Evolutionary conservation across 1,140 invertebrate genomes (phyloP), one percentile per base, ranked within the genome.

Genomic region (Lepidotrigona ventralis): DNA sequence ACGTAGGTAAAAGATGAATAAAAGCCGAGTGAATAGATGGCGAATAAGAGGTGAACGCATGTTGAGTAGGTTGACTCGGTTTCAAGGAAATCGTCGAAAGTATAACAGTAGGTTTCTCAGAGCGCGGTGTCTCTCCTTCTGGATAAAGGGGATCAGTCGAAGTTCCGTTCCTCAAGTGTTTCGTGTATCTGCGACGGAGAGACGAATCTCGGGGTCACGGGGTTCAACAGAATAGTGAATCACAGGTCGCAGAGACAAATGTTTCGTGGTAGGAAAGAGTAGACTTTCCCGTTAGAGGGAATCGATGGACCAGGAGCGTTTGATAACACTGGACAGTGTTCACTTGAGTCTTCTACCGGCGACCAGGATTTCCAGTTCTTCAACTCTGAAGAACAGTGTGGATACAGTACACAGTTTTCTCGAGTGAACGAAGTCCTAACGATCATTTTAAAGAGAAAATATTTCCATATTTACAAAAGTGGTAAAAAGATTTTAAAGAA

Each of bases 81-180:
- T 79, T 75, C 33, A 46, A 72, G 72, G 76, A 77, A 79, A 21
- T 64, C 68, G 84, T 83, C 69, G 80, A 88, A 88, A 88, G 87
- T 88, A 80, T 88, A 88, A 88, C 87, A 88, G 73, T 64, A 73
- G 84, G 79, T 85, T 88, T 83, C 71, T 69, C 74, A 70, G 29
- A 51, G 64, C 54, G 54, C 26, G 12, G 26, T 58, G 73, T 46
- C 33, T 63, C 39, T 29, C 58, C 46, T n/a, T 33, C 26, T 66
- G 53, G 58, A 84, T 78, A 81, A 70, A 58, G 15, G 21, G 39
- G 70, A 79, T 72, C 75, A 64, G 63, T 66, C 78, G 17, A 51
- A n/a, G 29, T 70, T n/a, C 29, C 58, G 64, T 84, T 74, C 64
- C 39, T 46, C n/a, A 29, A 58, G 53, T n/a, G 63, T 12, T 69